Base-by-base conservation (phyloP, 2,888 invertebrate species). In the Meteorus colon region DNA sequence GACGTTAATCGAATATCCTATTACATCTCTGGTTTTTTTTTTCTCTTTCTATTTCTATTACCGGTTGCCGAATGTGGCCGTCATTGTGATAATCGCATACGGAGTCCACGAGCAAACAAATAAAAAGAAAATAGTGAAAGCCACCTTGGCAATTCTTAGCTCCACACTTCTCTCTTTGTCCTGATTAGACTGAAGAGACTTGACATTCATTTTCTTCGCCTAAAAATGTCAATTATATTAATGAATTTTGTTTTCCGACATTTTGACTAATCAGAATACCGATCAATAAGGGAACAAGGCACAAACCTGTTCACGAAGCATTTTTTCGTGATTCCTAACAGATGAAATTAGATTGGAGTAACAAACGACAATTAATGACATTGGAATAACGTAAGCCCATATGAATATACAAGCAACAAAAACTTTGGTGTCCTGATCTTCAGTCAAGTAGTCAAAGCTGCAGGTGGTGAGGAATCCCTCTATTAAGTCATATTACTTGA, bases 121-220 rank as follows among this genome's bases (percentile, higher is more conserved):
- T 3, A 96, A 90, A 89, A 95, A 97, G 84, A 96, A 95, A 60
- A 96, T 94, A 0, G 96, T 95, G 62, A 97, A 95, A 2, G 96
- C 96, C 12, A 97, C 96, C 86, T 96, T 96, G 0, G 96, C 96
- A 84, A 96, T 96, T 82, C 95, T 91, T 81, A 96, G 93, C 88
- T 96, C 96, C 0, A 96, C 95, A 0, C 96, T 95, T 81, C 96
- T 92, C 59, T 94, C 92, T 73, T 92, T 91, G 81, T 92, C 92
- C 87, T 94, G 93, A 89, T 95, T 93, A 79, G 93, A 91, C 85
- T 96, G 92, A 45, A 96, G 90, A 1, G 96, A 96, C 84, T 96
- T 96, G 0, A 96, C 96, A 85, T 96, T 96, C 96, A 96, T 97
- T 90, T 96, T 96, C 86, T 96, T 96, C 0, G 96, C 96, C 92